Base-by-base conservation (phyloP, 1,140 invertebrate species). In the Aphis craccivora region DNA sequence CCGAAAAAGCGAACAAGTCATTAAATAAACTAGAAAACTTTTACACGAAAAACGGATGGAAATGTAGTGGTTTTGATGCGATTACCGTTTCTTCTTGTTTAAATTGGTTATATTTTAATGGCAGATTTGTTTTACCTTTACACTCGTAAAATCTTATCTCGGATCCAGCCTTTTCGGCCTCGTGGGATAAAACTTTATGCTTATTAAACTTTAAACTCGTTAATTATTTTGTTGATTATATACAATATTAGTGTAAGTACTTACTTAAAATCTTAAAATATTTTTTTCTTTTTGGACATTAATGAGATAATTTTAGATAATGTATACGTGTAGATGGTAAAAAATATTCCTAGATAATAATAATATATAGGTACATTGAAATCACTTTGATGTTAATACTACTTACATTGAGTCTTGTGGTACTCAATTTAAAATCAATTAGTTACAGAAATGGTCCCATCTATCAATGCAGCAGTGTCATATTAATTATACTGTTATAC, bases 41-140 rank as follows among this genome's bases (percentile, higher is more conserved):
- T 90, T 40, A 40, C 9, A 43, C 89, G 89, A 30, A 37, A 43
- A 67, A 90, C 89, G 51, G 88, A 43, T 43, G 25, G 53, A 43
- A 60, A 90, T 90, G 55, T 90, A 90, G 55, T 60, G 89, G 89
- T 40, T 90, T 90, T 90, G 89, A 67, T 90, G 35, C 55, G 89
- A 90, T 90, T 90, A 90, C 55, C 55, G 55, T 67, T n/a, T 25
- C 89, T 90, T 43, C 89, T 67, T 67, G 55, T 90, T 90, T 67
- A 67, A 90, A 90, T 90, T 90, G 89, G 89, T 90, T 90, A 67
- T 90, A 90, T 90, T 90, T 90, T 90, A 90, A 90, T 90, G 89
- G 55, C 55, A 67, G 89, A 90, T 90, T 90, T 90, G 89, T 90
- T 90, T 67, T 90, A 90, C 89, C 89, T 90, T 90, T 90, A 67